Percentiles rank a stretch among this genome's conserved stretches.
These are phyloP conservation scores for Ichneumoninae sp. DNA, from an alignment of 2,888 invertebrate species.

Conservation along the genomic window DNA sequence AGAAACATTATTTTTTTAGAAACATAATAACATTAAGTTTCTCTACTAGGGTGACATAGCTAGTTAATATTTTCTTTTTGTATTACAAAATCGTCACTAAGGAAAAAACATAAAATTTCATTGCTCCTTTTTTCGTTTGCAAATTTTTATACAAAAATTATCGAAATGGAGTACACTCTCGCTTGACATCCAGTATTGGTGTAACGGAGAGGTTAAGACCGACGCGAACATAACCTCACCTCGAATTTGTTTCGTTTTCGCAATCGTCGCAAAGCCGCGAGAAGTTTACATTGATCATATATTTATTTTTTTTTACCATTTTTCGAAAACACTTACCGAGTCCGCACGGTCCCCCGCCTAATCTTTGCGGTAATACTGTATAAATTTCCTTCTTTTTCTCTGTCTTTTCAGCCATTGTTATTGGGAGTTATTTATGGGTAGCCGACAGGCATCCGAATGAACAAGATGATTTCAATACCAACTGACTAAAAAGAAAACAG, in stretches of 20 bases:
- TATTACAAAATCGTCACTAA: background rate
- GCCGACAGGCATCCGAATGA: too few species aligned
- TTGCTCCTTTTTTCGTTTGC: background rate
- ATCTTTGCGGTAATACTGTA: slow-evolving; percentile 83
- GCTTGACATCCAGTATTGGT: background rate
- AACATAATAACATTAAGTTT: background rate
- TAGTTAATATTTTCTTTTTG: background rate
- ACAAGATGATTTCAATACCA: too few species aligned
- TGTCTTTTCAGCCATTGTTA: slow-evolving; percentile 57
- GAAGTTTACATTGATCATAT: background rate
- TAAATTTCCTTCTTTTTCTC: slow-evolving; percentile 30
- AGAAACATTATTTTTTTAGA: too few species aligned
- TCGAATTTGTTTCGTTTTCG: background rate
- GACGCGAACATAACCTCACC: slow-evolving; percentile 54
- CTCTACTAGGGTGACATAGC: background rate
- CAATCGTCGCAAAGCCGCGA: background rate
- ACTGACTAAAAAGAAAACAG: too few species aligned
- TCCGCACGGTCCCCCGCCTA: slow-evolving; percentile 86
- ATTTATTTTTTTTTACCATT: background rate
- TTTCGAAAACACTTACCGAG: slow-evolving; percentile 83
- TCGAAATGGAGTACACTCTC: background rate
- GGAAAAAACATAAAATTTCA: background rate
- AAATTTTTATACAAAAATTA: background rate
- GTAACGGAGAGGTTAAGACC: background rate
- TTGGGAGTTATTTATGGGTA: background rate